A percentile compares a stretch with the other conserved stretches of the same genome.
Evolutionary conservation across 2,797 vertebrate species (phyloP).

Genomic region (Gobionotothen gibberifrons): DNA sequence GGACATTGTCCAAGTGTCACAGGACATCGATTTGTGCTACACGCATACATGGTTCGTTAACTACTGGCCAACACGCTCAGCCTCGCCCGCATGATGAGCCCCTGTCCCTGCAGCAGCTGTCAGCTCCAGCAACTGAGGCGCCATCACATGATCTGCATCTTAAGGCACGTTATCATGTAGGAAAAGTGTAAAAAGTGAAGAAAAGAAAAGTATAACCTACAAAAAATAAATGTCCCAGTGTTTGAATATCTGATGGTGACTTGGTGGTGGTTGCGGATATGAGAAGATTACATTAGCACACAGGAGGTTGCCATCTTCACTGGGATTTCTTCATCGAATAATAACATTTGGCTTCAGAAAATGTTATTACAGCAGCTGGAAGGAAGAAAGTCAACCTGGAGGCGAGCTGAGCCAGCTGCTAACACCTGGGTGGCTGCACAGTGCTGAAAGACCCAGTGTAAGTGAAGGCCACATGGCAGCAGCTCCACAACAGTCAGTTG

Average conservation of each 20-base stretch:
- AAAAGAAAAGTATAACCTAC: slow-evolving; percentile 30
- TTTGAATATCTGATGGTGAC: slow-evolving; percentile 53
- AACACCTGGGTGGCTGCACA: slow-evolving; percentile 54
- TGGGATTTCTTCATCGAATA: slow-evolving; percentile 81
- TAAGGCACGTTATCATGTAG: slow-evolving; percentile 20
- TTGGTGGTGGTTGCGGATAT: slow-evolving; percentile 63
- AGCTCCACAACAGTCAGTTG: slow-evolving; percentile 21
- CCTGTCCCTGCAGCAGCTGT: slow-evolving; percentile 46
- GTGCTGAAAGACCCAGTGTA: slow-evolving; percentile 33
- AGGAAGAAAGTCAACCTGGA: slow-evolving; percentile 62
- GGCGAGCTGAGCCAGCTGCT: slow-evolving; percentile 57
- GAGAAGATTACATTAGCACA: slow-evolving; percentile 79
- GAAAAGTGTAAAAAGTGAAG: slow-evolving; percentile 48
- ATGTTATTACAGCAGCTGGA: slow-evolving; percentile 81
- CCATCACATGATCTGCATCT: slow-evolving; percentile 55
- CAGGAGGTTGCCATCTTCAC: slow-evolving; percentile 75
- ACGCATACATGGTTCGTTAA: slow-evolving; percentile 67
- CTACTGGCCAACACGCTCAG: slow-evolving; percentile 39
- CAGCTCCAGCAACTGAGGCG: slow-evolving; percentile 12
- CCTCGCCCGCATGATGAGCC: slow-evolving; percentile 30
- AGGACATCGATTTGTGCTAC: slow-evolving; percentile 78
- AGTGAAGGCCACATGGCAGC: slow-evolving; percentile 39
- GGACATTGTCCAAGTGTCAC: slow-evolving; percentile 76
- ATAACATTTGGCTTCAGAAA: slow-evolving; percentile 82
- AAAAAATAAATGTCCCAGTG: slow-evolving; percentile 49